Evolutionary conservation across 2,113 vertebrate genomes (phyloP), one percentile per base, ranked within the genome.

Genomic region (Anhinga anhinga): DNA sequence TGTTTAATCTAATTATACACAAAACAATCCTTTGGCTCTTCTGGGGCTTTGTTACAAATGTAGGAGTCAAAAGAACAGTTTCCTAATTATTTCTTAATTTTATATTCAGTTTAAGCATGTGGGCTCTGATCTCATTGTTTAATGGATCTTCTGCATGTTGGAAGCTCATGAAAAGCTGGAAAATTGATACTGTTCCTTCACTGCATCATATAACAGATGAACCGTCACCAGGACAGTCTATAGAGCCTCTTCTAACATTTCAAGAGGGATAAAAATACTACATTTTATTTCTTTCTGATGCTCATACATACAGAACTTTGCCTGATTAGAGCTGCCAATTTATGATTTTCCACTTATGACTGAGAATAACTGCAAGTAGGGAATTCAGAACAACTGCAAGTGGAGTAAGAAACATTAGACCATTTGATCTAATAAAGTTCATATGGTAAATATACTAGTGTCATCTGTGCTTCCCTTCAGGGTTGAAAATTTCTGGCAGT

Each of bases 31-130:
- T 92, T 89, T 70, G 72, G 81, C 69, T 91, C 61, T 47, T 2
- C 34, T 90, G 55, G 18, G 16, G 36, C 65, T 97, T 98, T 91
- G 14, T 55, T 89, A 88, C 90, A 89, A 81, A 92, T 66, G 83
- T 70, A 56, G 74, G 63, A 95, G 36, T 92, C 86, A 93, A 94
- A 98, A 82, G 80, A 92, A 67, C 38, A 80, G n/a, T 63, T 71
- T 49, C 70, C 61, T 82, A 93, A 72, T 42, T 95, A 53, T 95
- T 88, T 84, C 84, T 94, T 95, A 86, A 77, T 53, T 61, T 83
- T 93, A 70, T 89, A 90, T 95, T 97, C 78, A 96, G 7, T 94
- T 96, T 84, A 96, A 97, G 97, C 97, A 97, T 96, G 96, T 88
- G 66, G 84, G 47, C 58, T 96, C n/a, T 82, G 86, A 65, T 94